Base-by-base conservation (phyloP, 2,888 invertebrate genomes). In the Diachrysia chrysitis region DNA sequence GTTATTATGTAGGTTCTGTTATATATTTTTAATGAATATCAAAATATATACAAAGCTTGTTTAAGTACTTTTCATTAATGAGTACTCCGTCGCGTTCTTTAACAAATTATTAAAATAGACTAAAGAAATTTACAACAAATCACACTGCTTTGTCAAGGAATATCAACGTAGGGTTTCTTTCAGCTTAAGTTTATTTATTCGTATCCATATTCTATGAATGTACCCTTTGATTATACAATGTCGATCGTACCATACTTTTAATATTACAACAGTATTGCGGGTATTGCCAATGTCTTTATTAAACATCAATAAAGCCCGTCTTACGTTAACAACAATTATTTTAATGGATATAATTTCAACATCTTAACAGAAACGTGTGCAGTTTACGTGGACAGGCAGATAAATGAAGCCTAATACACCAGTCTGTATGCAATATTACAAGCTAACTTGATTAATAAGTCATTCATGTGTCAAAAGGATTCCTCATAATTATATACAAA, bases 331-430 rank as follows among this genome's bases (percentile, higher is more conserved):
- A 67, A 70, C 56, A 78, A 79, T 76, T 71, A 80, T 76, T 76
- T 62, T 78, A 80, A 78, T 78, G 61, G 69, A 73, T 65, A 76
- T 73, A 68, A 78, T 80, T 79, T 65, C 69, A 75, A 76, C 78
- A 76, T 64, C 63, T 63, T 71, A 59, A 66, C 57, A 59, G 59
- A 54, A 62, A 64, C 69, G 63, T 66, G 61, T 66, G 66, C 78
- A 66, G 63, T 78, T 80, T 69, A 78, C 70, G 42, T 46, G 51
- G 76, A 80, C 79, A 69, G 69, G 71, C 64, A 79, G 71, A 79
- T 73, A 78, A 73, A 80, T 80, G 71, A 78, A 68, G 69, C 46
- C 59, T 75, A 69, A 76, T 80, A 21, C 21, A 46, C 57, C 19
- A 35, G 37, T 23, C 32, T 16, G 66, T 59, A 29, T 25, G 66